Evolutionary conservation across 2,797 vertebrate genomes (phyloP).

Genomic region (Phataginus tricuspis): DNA sequence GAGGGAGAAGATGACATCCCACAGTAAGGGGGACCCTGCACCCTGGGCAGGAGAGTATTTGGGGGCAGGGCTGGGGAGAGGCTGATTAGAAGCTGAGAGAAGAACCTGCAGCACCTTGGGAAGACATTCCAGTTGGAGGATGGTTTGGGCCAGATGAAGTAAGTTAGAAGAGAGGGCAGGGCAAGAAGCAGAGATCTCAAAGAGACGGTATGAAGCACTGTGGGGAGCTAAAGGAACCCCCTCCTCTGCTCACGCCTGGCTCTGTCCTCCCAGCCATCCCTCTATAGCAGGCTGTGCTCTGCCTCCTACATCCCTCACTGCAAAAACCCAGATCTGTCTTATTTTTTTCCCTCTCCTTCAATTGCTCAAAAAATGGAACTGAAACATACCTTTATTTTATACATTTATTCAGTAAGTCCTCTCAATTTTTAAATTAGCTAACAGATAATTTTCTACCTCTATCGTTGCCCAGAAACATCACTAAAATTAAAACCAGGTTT

Average conservation of each 20-base stretch:
- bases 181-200: not conserved
- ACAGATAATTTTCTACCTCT: not conserved
- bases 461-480: not conserved
- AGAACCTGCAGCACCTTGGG: not conserved
- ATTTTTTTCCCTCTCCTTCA: not conserved
- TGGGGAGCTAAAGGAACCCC: not conserved
- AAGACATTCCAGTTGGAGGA: not conserved
- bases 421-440: conserved; percentile 10
- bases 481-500: conserved; percentile 34
- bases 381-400: conserved; percentile 6
- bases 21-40: not conserved
- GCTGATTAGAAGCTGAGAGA: not conserved
- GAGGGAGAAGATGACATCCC: not conserved
- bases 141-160: not conserved
- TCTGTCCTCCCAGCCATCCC: not conserved
- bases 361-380: not conserved
- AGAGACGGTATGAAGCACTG: not conserved
- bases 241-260: not conserved
- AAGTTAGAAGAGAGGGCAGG: not conserved
- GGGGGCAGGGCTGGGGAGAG: not conserved
- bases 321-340: not conserved
- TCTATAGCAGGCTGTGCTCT: not conserved
- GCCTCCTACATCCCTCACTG: not conserved
- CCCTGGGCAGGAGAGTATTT: not conserved
- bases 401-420: not conserved